Evolutionary conservation across 2,797 vertebrate genomes (phyloP).

Genomic region (Anguilla pacifica): DNA sequence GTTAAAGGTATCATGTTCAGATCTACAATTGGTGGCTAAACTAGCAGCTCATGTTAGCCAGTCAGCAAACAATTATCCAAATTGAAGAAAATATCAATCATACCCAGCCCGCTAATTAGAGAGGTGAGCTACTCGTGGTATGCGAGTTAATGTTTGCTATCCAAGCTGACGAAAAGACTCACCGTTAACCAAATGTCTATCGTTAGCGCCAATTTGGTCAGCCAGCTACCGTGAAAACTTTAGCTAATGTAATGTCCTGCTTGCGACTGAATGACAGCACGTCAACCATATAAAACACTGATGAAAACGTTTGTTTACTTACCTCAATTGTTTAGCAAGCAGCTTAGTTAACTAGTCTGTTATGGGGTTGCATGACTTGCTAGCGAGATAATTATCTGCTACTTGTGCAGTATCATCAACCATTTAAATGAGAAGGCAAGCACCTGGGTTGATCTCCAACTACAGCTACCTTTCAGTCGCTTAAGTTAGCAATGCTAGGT

Average conservation of each 20-base stretch:
- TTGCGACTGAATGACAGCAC: constrained; percentile 6
- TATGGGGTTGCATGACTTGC: background rate
- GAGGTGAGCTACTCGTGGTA: background rate
- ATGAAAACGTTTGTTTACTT: constrained; percentile 33
- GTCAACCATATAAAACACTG: background rate
- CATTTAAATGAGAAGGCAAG: constrained; percentile 36
- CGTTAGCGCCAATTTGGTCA: constrained; percentile 8
- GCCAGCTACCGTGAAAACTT: constrained; percentile 26
- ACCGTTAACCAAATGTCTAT: background rate
- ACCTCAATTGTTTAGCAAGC: constrained; percentile 42
- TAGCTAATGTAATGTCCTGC: background rate
- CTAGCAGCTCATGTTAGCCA: background rate
- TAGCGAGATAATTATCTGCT: constrained; percentile 50
- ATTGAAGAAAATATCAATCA: background rate
- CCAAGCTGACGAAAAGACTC: background rate
- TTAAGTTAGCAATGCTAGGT: background rate
- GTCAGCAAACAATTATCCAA: background rate
- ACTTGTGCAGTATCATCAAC: constrained; percentile 49
- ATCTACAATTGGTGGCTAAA: background rate
- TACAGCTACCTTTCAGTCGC: background rate
- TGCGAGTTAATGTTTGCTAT: background rate
- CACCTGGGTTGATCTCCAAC: background rate
- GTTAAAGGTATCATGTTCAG: background rate
- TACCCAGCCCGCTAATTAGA: background rate
- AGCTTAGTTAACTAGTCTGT: constrained; percentile 15